Evolutionary conservation across 2,113 vertebrate genomes (phyloP).

Genomic region (Syrrhaptes paradoxus): DNA sequence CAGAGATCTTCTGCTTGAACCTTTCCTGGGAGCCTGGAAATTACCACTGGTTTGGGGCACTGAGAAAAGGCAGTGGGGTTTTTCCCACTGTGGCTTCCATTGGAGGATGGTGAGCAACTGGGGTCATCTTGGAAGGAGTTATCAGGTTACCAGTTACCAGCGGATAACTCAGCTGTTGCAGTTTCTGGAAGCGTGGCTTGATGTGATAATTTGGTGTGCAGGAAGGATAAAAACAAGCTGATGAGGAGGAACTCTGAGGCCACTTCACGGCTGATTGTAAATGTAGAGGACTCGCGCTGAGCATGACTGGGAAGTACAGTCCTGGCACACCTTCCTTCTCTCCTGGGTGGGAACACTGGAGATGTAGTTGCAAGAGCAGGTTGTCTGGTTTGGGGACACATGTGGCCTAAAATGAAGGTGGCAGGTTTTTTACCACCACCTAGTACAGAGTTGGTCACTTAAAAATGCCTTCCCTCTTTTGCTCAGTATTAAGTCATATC

Average conservation of each 20-base stretch:
- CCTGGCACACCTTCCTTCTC: not conserved
- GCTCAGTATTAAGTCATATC: not conserved
- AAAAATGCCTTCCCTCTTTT: not conserved
- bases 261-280: not conserved
- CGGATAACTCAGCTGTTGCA: not conserved
- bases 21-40: not conserved
- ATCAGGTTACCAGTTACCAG: not conserved
- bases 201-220: not conserved
- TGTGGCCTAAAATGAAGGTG: not conserved
- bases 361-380: not conserved
- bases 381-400: not conserved
- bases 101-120: not conserved
- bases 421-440: not conserved
- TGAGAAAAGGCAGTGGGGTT: not conserved
- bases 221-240: not conserved
- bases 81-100: not conserved
- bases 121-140: not conserved
- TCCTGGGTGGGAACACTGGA: not conserved
- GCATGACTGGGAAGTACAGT: not conserved
- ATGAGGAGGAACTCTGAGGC: not conserved
- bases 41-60: not conserved
- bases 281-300: not conserved
- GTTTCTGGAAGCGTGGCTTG: not conserved
- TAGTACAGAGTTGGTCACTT: not conserved
- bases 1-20: not conserved